These are phyloP conservation scores for Yoshiicerus persimilis DNA, from an alignment of 1,140 invertebrate genomes.

Conservation along the genomic window DNA sequence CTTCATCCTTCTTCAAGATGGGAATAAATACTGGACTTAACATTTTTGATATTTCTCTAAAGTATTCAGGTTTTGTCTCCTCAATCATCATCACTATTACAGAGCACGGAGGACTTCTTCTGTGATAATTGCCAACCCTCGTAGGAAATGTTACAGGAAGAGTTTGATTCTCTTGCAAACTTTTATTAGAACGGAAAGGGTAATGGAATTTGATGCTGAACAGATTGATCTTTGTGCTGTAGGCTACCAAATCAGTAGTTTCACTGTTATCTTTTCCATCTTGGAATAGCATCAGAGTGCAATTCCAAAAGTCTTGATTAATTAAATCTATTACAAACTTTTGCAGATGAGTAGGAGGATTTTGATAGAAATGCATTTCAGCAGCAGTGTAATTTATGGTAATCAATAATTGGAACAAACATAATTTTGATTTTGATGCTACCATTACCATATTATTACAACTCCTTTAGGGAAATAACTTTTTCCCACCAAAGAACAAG, in stretches of 20 bases:
- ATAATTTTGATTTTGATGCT: not conserved
- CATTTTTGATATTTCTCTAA: not conserved
- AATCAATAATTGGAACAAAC: not conserved
- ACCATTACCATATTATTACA: not conserved
- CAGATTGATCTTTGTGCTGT: not conserved
- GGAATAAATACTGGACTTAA: constrained; percentile 34
- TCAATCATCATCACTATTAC: constrained; percentile 17
- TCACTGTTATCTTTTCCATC: not conserved
- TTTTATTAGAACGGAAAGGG: not conserved
- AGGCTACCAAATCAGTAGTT: not conserved
- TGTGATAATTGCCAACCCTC: constrained; percentile 15
- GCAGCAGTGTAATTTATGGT: not conserved
- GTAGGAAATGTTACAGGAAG: constrained; percentile 19
- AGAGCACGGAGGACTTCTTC: constrained; percentile 2
- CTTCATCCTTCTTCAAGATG: constrained; percentile 35
- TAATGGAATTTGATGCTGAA: not conserved
- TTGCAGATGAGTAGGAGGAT: not conserved
- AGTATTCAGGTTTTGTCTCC: not conserved
- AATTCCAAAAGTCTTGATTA: constrained; percentile 12
- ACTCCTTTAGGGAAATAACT: not conserved
- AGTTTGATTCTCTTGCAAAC: not conserved
- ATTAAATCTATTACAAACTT: not conserved
- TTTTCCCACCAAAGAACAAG: not conserved
- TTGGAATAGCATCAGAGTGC: not conserved
- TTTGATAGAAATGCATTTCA: not conserved